Percentiles rank a stretch among this genome's conserved stretches.
These are phyloP conservation scores for Heliothis subflexa DNA, from an alignment of 1,140 invertebrate species.

Conservation along the genomic window DNA sequence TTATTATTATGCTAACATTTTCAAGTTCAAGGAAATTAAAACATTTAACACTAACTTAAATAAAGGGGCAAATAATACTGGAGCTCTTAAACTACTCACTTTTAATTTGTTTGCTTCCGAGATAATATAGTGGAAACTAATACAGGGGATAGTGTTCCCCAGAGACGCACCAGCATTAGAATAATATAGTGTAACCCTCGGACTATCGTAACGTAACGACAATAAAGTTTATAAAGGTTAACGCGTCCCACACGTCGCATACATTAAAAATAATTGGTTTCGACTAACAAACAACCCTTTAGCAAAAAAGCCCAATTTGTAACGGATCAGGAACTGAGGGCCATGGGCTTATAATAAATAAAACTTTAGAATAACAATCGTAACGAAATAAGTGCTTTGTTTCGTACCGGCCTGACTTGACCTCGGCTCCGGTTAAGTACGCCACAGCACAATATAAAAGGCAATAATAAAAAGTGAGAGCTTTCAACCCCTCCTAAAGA, in stretches of 20 bases:
- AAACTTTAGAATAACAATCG: slow-evolving; percentile 59
- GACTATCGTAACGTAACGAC: not conserved
- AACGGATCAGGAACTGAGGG: slow-evolving; percentile 42
- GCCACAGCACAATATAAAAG: slow-evolving; percentile 71
- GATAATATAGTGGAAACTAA: slow-evolving; percentile 31
- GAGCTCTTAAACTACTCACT: slow-evolving; percentile 1
- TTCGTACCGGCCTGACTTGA: slow-evolving; percentile 61
- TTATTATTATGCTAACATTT: slow-evolving; percentile 30
- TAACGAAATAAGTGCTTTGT: slow-evolving; percentile 65
- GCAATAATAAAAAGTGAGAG: slow-evolving; percentile 78
- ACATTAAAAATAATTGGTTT: slow-evolving; percentile 51
- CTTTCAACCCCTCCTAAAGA: slow-evolving; percentile 82
- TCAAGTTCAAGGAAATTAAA: slow-evolving; percentile 21
- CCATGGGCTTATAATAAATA: slow-evolving; percentile 48
- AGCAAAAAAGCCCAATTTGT: slow-evolving; percentile 44
- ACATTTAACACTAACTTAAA: slow-evolving; percentile 1
- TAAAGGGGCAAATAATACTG: not conserved
- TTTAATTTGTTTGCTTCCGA: not conserved
- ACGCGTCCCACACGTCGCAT: slow-evolving; percentile 46
- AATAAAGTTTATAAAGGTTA: slow-evolving; percentile 43
- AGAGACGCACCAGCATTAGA: slow-evolving; percentile 15
- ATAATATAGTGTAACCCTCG: slow-evolving; percentile 34
- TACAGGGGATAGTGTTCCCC: slow-evolving; percentile 29
- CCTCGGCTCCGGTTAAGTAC: slow-evolving; percentile 69
- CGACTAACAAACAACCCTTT: slow-evolving; percentile 42